Evolutionary conservation across 2,113 vertebrate species (phyloP), one percentile per base, ranked within the genome.

Genomic region (Girardinichthys multiradiatus): DNA sequence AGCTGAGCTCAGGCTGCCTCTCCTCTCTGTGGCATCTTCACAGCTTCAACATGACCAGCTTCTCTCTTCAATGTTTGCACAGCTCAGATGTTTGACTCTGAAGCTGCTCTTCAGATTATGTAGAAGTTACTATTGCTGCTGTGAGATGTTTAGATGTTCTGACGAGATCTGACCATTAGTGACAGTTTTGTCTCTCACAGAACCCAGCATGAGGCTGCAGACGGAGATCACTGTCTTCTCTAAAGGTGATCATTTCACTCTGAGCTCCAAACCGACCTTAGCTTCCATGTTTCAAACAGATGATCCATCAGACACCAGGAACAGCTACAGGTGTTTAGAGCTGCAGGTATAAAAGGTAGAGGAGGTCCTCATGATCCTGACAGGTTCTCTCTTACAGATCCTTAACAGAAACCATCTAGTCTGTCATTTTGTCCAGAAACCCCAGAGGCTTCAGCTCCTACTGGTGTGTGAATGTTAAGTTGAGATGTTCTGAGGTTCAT

Each of bases 231-330:
- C 12, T 17, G n/a, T 4, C 48, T 42, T 60, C 31, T 48, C 76
- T n/a, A 68, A n/a, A 86, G 89, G 90, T 92, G 83, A 89, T 39
- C 15, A 12, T 24, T 8, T 33, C 59, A 35, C 35, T 33, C 30
- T 24, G 30, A 29, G 57, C 26, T 29, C 28, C 27, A n/a, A 2
- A 17, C 57, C 0, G 2, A 13, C 28, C 57, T 58, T 26, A 58
- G 57, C 26, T 28, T 45, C 42, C 42, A n/a, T n/a, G n/a, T n/a
- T n/a, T n/a, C n/a, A n/a, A n/a, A n/a, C n/a, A 24, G 48, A 10
- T 24, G 21, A n/a, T 24, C 48, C 48, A 10, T 54, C 48, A 54
- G n/a, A n/a, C n/a, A n/a, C n/a, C n/a, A n/a, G n/a, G n/a, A n/a
- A n/a, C n/a, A n/a, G n/a, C n/a, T n/a, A n/a, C n/a, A n/a, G n/a